phyloP scores from a whole-genome alignment of 2,797 vertebrate genomes.

The Chaetodon trifasciatus region DNA sequence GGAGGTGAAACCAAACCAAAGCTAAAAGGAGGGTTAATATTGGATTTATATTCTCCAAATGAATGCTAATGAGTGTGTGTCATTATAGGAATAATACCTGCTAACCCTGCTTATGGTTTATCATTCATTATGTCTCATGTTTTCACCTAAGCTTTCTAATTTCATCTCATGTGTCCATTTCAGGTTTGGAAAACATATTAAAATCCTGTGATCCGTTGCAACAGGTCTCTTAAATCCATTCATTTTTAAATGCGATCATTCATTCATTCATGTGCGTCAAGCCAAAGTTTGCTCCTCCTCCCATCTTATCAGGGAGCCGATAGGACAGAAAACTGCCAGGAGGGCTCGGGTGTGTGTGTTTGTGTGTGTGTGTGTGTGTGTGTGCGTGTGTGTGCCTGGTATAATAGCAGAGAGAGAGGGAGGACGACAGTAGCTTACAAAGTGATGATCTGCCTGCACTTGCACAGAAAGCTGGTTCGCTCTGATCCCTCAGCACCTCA shows the following conservation, averaged over 20 bases:
- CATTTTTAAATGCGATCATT: slow-evolving; percentile 13
- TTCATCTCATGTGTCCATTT: background rate
- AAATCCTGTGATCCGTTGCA: background rate
- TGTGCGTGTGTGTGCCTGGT: slow-evolving; percentile 36
- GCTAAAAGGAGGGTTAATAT: background rate
- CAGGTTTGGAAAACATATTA: too few relatives aligned
- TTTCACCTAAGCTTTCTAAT: background rate
- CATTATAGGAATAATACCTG: background rate
- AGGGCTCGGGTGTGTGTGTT: slow-evolving; percentile 16
- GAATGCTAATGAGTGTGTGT: too few relatives aligned
- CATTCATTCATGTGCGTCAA: slow-evolving; percentile 32
- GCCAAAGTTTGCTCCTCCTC: slow-evolving; percentile 52
- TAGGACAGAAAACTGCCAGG: slow-evolving; percentile 46
- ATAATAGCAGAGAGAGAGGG: slow-evolving; percentile 51
- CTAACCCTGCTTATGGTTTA: too few relatives aligned
- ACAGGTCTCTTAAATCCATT: background rate
- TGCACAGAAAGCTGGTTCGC: slow-evolving; percentile 3
- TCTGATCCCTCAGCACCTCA: slow-evolving; percentile 37
- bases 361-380: slow-evolving; percentile 29
- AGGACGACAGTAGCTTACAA: slow-evolving; percentile 39
- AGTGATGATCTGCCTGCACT: slow-evolving; percentile 52
- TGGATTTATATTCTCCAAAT: background rate
- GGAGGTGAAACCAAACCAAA: background rate
- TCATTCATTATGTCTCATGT: background rate
- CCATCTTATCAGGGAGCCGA: slow-evolving; percentile 29